These are phyloP conservation scores for Anabas testudineus DNA, from an alignment of 2,797 vertebrate species.

Conservation along the genomic window DNA sequence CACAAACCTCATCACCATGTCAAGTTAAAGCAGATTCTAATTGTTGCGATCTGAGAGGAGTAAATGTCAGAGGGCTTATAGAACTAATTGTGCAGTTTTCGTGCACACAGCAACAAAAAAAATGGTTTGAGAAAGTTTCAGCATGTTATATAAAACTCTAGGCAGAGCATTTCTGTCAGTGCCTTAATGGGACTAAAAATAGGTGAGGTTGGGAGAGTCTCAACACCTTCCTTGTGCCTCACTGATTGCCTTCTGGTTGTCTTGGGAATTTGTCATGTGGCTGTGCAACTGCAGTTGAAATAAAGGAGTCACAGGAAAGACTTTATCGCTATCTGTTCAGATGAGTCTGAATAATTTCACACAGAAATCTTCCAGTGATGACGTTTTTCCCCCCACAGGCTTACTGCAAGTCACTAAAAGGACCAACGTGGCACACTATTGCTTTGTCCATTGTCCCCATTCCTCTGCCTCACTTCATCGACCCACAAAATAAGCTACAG, in stretches of 20 bases:
- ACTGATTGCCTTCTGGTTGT: conserved; percentile 5
- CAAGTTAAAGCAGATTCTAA: conserved; percentile 15
- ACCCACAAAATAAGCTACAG: conserved; percentile 29
- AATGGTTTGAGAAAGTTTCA: conserved; percentile 9
- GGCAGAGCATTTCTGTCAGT: conserved; percentile 1
- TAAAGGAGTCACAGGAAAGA: conserved; percentile 2
- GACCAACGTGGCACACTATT: background rate
- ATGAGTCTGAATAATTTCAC: conserved; percentile 8
- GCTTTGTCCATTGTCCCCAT: conserved; percentile 27
- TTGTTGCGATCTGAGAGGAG: background rate
- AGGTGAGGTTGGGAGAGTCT: conserved; percentile 10
- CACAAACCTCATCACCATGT: conserved; percentile 31
- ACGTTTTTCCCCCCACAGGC: background rate
- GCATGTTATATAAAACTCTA: conserved; percentile 13
- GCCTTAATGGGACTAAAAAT: conserved; percentile 52
- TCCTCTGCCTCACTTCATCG: conserved; percentile 36
- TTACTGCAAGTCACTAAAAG: conserved; percentile 5
- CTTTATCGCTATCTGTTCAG: conserved; percentile 1
- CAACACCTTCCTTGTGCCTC: conserved; percentile 12
- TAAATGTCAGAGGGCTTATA: conserved; percentile 10
- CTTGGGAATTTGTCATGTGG: background rate
- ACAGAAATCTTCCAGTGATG: background rate
- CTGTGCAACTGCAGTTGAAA: conserved; percentile 24
- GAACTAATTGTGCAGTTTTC: conserved; percentile 3
- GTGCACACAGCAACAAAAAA: background rate